These are phyloP conservation scores for Venturia canescens DNA, from an alignment of 1,140 invertebrate species.

Conservation along the genomic window DNA sequence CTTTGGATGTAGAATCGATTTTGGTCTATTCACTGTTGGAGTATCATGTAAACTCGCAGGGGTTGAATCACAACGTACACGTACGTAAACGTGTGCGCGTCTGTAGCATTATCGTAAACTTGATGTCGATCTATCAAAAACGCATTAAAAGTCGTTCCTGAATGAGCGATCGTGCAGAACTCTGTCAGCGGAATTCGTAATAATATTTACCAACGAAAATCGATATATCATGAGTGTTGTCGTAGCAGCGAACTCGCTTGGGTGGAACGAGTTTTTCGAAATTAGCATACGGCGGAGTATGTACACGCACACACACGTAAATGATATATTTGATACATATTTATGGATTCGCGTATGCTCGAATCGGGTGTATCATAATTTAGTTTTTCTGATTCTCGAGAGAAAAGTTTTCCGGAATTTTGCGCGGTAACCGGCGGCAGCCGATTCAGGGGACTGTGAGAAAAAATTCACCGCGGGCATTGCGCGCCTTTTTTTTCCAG, in stretches of 20 bases:
- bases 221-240: slow-evolving; percentile 9
- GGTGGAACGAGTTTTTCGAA: slow-evolving; percentile 17
- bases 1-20: not conserved
- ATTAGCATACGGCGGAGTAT: slow-evolving; percentile 19
- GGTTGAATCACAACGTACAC: not conserved
- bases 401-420: too few species aligned
- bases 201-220: slow-evolving; percentile 18
- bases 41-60: not conserved
- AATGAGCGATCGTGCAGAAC: not conserved
- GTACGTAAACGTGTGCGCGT: not conserved
- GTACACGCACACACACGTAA: not conserved
- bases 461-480: too few species aligned
- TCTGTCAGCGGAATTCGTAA: not conserved
- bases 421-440: too few species aligned
- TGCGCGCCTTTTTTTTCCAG: too few species aligned
- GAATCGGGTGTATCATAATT: too few species aligned
- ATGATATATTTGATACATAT: not conserved
- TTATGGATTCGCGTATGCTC: not conserved
- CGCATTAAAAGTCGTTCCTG: slow-evolving; percentile 28
- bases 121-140: slow-evolving; percentile 38
- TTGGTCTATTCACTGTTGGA: slow-evolving; percentile 4
- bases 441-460: too few species aligned
- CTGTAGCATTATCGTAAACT: slow-evolving; percentile 26
- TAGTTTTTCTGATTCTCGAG: too few species aligned
- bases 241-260: not conserved